A percentile compares a stretch with the other conserved stretches of the same genome.
Conservation (phyloP, 2,888 invertebrate genomes). For the Ophioninae sp. region DNA sequence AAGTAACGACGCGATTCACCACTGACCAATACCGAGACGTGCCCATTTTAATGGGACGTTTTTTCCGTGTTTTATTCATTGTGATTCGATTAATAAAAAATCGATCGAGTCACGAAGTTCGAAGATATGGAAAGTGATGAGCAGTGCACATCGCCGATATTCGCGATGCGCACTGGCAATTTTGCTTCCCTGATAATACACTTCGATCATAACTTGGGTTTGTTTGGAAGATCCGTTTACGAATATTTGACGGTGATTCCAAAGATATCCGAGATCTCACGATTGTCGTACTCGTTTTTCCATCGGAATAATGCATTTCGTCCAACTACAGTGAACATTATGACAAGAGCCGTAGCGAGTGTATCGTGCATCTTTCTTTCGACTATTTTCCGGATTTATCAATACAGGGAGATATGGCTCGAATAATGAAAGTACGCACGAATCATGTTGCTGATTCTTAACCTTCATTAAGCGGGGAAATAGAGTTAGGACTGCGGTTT, state of each 20-base stretch:
- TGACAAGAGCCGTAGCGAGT: constrained; percentile 16
- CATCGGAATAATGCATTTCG: neutral
- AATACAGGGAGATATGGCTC: constrained; percentile 35
- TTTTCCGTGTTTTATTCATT: no score
- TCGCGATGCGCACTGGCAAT: constrained; percentile 18
- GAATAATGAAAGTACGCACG: neutral
- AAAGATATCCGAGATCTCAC: no score
- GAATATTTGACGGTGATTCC: no score
- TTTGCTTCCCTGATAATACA: neutral
- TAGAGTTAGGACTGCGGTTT: no score
- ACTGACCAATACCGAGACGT: neutral
- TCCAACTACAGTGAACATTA: constrained; percentile 12
- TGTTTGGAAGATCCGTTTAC: neutral
- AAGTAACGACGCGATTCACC: neutral
- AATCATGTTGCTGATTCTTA: neutral
- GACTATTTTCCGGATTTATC: constrained; percentile 40
- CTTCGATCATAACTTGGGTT: neutral
- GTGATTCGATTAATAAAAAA: neutral
- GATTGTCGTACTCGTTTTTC: neutral
- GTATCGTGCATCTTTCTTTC: constrained; percentile 30
- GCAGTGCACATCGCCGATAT: constrained; percentile 23
- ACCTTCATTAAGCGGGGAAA: no score
- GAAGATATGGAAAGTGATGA: constrained; percentile 42
- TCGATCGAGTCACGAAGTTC: neutral
- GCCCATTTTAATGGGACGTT: neutral